phyloP scores from a whole-genome alignment of 2,113 vertebrate species.

The Scartelaos histophorus region DNA sequence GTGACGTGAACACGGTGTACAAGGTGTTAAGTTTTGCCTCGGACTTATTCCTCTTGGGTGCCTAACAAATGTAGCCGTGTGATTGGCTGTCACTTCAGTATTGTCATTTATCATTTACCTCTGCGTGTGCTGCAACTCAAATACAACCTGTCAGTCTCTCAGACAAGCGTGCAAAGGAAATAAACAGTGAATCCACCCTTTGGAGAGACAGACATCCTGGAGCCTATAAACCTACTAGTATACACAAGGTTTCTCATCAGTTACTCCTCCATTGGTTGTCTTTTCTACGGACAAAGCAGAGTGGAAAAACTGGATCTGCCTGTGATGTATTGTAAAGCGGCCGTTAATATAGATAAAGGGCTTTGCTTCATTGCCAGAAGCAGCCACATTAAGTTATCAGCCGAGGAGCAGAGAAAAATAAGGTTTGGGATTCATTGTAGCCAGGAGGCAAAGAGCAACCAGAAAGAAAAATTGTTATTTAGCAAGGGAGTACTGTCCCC shows the following conservation, averaged over 20 bases:
- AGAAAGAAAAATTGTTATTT: constrained; percentile 34
- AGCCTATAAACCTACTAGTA: neutral
- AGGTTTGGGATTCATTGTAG: constrained; percentile 30
- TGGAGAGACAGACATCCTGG: neutral
- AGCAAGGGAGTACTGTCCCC: constrained; percentile 59
- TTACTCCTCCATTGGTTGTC: neutral
- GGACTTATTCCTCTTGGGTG: neutral
- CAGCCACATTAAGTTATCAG: constrained; percentile 37
- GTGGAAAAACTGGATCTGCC: constrained; percentile 8
- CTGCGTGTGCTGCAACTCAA: neutral
- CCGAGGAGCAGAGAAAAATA: constrained; percentile 28
- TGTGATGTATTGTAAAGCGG: constrained; percentile 29
- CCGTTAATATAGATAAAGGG: constrained; percentile 50
- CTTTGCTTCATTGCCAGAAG: constrained; percentile 31
- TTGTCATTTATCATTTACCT: neutral
- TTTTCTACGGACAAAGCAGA: neutral
- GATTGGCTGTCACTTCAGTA: neutral
- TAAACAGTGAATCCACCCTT: neutral
- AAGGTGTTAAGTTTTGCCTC: neutral
- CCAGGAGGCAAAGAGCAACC: constrained; percentile 36
- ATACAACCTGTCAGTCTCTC: neutral
- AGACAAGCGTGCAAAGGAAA: neutral
- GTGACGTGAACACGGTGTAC: neutral
- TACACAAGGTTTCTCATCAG: neutral
- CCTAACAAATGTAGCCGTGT: neutral